Evolutionary conservation across 2,888 invertebrate species (phyloP).

Genomic region (Caprella mutica): DNA sequence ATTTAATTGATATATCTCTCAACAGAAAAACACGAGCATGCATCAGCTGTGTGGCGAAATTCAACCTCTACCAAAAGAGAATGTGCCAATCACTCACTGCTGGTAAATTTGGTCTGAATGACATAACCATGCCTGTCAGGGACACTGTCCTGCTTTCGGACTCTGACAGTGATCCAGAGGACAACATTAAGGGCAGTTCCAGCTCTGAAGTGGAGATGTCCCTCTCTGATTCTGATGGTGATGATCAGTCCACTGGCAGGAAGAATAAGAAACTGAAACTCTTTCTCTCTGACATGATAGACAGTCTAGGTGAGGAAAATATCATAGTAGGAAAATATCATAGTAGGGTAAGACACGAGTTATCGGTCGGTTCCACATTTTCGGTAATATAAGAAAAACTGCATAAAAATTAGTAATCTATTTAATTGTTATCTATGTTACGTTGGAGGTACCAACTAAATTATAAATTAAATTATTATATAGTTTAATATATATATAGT

Average conservation of each 20-base stretch:
- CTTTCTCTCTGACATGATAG: not conserved
- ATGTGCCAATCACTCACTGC: conserved; percentile 12
- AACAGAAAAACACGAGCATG: conserved; percentile 27
- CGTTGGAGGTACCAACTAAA: too few species aligned
- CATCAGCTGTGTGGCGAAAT: conserved; percentile 9
- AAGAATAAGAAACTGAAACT: not conserved
- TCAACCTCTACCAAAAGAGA: conserved; percentile 15
- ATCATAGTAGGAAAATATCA: too few species aligned
- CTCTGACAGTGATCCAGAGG: conserved; percentile 30
- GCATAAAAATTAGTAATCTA: too few species aligned
- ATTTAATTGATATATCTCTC: too few species aligned
- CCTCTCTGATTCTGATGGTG: not conserved
- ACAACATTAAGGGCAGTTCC: conserved; percentile 9
- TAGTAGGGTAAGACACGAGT: too few species aligned
- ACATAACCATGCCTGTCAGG: conserved; percentile 17
- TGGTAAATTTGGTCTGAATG: conserved; percentile 15
- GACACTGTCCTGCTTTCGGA: conserved; percentile 32
- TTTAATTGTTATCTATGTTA: too few species aligned
- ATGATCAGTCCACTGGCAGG: not conserved
- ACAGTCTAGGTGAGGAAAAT: too few species aligned
- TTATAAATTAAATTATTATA: too few species aligned
- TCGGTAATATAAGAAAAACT: too few species aligned
- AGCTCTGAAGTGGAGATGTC: conserved; percentile 5
- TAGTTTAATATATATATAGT: too few species aligned
- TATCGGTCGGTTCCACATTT: too few species aligned